Base-by-base conservation (phyloP, 2,888 invertebrate genomes). In the Hermaeophaga mercurialis region DNA sequence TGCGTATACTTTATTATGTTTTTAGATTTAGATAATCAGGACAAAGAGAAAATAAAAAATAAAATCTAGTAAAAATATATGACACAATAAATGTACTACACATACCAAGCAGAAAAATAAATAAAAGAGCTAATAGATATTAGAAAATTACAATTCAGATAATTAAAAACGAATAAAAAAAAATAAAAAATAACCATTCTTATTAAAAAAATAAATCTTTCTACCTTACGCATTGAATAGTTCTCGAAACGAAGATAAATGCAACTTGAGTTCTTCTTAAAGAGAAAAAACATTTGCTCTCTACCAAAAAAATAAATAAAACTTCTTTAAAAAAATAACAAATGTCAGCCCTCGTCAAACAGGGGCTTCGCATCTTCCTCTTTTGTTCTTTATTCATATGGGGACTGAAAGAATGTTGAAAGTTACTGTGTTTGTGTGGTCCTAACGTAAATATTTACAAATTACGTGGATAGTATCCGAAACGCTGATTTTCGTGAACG, bases 361-460 rank as follows among this genome's bases (percentile, higher is more conserved):
- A 26, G 45, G 34, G 49, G 26, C 44, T 43, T 12, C 9, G 12
- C 26, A 14, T 18, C 15, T 6, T 26, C 6, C 39, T 39, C 36
- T n/a, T 22, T 14, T 19, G 26, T 46, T 17, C 11, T 19, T 22
- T 5, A 24, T 36, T 47, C 46, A 41, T 38, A 9, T 31, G 43
- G 28, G 46, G 18, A 12, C 19, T 18, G 24, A 43, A 47, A 47
- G 43, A 52, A 52, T 39, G 50, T 22, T 36, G 26, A 24, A 22
- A 41, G 34, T 34, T 45, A 14, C 8, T 54, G 46, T 41, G 60
- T 54, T 59, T 65, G 66, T 67, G 66, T 67, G 66, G 66, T 67
- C 66, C 54, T 54, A 59, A 56, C 36, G 60, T 67, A 67, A 67
- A 67, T 66, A 65, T 67, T 67, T 67, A 66, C 63, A 54, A 59